phyloP scores from a whole-genome alignment of 2,888 invertebrate species.

The Rhagonycha lutea region DNA sequence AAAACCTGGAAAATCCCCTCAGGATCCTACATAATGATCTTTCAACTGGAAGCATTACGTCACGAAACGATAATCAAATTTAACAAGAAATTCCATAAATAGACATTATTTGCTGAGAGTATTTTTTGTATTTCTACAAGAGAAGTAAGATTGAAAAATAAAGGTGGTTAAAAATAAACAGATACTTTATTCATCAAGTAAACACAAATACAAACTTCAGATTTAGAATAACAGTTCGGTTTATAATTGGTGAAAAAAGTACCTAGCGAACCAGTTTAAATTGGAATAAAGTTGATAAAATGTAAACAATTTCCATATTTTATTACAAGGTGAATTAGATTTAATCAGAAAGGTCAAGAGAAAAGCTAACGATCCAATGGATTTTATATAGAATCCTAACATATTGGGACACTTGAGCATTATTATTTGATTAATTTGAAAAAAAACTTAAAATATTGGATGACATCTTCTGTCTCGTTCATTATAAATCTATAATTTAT shows the following conservation, averaged over 20 bases:
- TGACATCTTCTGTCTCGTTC: too few species aligned
- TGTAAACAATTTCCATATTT: too few species aligned
- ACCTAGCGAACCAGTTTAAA: background rate
- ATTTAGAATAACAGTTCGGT: background rate
- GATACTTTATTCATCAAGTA: background rate
- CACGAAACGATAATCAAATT: background rate
- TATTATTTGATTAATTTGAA: background rate
- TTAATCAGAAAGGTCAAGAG: background rate
- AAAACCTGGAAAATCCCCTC: background rate
- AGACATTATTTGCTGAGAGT: background rate
- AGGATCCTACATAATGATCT: background rate
- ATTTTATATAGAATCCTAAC: background rate
- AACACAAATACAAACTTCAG: background rate
- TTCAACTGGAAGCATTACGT: background rate
- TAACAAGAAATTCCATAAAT: background rate
- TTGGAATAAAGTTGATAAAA: background rate
- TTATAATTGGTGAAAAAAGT: background rate
- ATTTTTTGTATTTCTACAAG: background rate
- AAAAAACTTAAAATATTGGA: too few species aligned
- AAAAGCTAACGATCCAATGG: background rate
- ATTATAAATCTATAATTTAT: too few species aligned
- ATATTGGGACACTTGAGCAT: background rate
- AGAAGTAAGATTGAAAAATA: background rate
- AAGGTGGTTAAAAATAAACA: background rate
- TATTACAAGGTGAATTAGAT: background rate